A percentile compares a stretch with the other conserved stretches of the same genome.
phyloP scores from a whole-genome alignment of 1,140 invertebrate species.

The Andricus grossulariae region DNA sequence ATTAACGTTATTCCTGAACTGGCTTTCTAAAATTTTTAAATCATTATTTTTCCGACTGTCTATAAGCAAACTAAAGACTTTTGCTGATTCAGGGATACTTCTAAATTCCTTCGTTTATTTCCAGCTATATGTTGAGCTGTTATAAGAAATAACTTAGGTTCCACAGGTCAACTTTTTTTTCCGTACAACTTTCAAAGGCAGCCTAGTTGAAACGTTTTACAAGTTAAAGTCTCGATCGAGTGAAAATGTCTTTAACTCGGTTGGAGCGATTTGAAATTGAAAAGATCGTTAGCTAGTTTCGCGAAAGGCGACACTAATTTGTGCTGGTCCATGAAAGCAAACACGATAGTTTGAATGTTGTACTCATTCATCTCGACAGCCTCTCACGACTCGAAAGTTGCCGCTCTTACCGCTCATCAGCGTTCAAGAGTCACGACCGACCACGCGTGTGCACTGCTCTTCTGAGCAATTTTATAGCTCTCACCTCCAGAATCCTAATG shows the following conservation, averaged over 20 bases:
- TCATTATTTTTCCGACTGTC: neutral
- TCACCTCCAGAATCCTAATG: conserved; percentile 27
- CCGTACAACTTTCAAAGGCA: neutral
- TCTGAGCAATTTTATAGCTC: conserved; percentile 34
- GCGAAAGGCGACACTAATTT: conserved; percentile 52
- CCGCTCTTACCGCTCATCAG: conserved; percentile 54
- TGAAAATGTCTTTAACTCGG: conserved; percentile 7
- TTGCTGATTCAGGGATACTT: neutral
- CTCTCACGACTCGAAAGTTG: conserved; percentile 56
- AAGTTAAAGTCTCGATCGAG: neutral
- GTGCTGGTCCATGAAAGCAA: conserved; percentile 47
- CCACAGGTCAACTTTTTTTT: neutral
- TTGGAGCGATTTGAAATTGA: conserved; percentile 14
- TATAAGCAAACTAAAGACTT: neutral
- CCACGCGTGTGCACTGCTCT: conserved; percentile 47
- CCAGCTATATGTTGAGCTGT: too few relatives aligned
- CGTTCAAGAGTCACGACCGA: conserved; percentile 49
- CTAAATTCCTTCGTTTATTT: neutral
- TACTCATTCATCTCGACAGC: conserved; percentile 47
- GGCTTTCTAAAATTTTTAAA: neutral
- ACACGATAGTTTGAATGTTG: conserved; percentile 45
- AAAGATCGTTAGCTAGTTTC: conserved; percentile 27
- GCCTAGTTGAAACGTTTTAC: neutral
- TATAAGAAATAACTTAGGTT: neutral
- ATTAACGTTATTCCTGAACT: conserved; percentile 9